These are phyloP conservation scores for Macrophya alboannulata DNA, from an alignment of 2,888 invertebrate species.

Conservation along the genomic window DNA sequence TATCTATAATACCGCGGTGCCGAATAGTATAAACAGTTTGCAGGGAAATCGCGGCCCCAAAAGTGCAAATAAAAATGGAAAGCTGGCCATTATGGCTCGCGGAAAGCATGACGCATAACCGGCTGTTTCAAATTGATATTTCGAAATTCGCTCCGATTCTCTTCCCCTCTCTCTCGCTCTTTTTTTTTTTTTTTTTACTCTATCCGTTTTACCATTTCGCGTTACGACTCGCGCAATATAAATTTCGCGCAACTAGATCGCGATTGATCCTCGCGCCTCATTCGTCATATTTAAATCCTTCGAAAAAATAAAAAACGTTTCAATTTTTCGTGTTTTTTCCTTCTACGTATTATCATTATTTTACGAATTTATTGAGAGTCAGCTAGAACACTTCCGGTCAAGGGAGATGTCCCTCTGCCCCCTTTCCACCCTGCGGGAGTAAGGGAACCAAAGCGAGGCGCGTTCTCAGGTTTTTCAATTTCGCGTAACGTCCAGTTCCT, in stretches of 20 bases:
- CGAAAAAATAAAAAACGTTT: neutral
- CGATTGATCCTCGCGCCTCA: constrained; percentile 26
- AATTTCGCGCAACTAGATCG: constrained; percentile 7
- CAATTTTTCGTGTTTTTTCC: neutral
- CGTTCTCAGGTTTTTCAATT: constrained; percentile 75
- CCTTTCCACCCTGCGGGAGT: neutral
- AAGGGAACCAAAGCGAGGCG: neutral
- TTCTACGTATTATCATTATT: neutral
- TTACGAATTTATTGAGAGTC: constrained; percentile 20
- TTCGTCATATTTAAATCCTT: constrained; percentile 27
- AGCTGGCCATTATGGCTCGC: constrained; percentile 77
- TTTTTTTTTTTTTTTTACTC: neutral
- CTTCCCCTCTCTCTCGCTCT: constrained; percentile 3
- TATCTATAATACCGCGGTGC: constrained; percentile 46
- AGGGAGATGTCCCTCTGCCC: neutral
- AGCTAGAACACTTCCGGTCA: constrained; percentile 38
- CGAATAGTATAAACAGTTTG: constrained; percentile 65
- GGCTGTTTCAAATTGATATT: constrained; percentile 77
- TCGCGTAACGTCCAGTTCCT: constrained; percentile 75
- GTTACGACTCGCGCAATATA: constrained; percentile 17
- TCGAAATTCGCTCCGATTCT: constrained; percentile 65
- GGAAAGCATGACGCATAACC: constrained; percentile 78
- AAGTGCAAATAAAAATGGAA: constrained; percentile 79
- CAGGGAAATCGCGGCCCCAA: constrained; percentile 63
- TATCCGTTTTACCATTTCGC: constrained; percentile 16